Evolutionary conservation across 2,797 vertebrate species (phyloP), one percentile per base, ranked within the genome.

Genomic region (Enteromius mattozi): DNA sequence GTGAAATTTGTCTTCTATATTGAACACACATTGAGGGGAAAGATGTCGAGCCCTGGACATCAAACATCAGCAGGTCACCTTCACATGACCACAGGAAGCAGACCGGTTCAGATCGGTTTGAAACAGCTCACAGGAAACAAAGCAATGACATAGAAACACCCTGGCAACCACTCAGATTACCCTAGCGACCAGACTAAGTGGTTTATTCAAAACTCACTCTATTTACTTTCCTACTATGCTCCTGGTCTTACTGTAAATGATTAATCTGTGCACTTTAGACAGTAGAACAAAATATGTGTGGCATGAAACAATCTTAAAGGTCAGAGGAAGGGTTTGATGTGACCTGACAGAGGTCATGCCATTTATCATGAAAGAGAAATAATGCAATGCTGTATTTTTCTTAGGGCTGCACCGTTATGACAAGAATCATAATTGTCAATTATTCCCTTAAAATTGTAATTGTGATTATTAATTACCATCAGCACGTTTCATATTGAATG

Each of bases 1-100:
- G 69, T 33, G 37, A 74, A 82, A 74, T 82, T 74, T 72, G 37
- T 82, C 71, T 74, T 82, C 37, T 61, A 61, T 74, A 82, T 45
- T 72, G 69, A 80, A 68, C 45, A 68, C 78, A 68, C 45, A 80
- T 24, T 68, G 63, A 21, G 45, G 59, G 63, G 45, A 68, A 37
- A 80, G 63, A 66, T n/a, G n/a, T 68, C 45, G 30, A 80, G 63
- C 30, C 42, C 45, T 68, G 63, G 19, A 68, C 78, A 68, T 79
- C 61, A 79, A 68, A 68, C 78, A 79, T 79, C 78, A 80, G 63
- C 42, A 0, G 63, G 63, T 80, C 63, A 80, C 63, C 61, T 80
- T 80, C 42, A 80, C 61, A 12, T 3, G 59, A 65, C 16, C 76
- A 47, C 76, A 21, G 3, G 24, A 17, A 56, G 19, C 1, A 42